Conservation (phyloP, 2,888 invertebrate species). For the Stegophylla sp. region DNA sequence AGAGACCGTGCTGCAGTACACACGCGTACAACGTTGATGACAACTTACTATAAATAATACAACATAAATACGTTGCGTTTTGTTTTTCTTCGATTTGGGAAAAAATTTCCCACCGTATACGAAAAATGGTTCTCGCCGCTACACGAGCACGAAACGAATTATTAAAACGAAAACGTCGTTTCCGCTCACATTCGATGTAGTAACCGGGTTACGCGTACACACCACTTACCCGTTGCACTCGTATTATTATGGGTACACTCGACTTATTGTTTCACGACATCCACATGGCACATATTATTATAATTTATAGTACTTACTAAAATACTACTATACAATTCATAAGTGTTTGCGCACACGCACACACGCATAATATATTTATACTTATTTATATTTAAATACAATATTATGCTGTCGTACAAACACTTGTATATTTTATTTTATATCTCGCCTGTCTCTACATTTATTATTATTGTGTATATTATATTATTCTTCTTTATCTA, state of each 20-base stretch:
- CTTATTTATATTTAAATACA: not conserved
- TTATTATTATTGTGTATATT: too few species aligned
- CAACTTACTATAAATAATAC: too few species aligned
- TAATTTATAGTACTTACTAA: too few species aligned
- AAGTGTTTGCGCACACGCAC: too few species aligned
- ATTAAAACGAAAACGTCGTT: conserved; percentile 33
- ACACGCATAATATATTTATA: not conserved
- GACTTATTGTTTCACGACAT: conserved; percentile 23
- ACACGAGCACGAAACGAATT: conserved; percentile 12
- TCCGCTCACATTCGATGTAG: conserved; percentile 45
- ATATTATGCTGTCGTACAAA: not conserved
- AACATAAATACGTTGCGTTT: not conserved
- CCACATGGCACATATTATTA: not conserved
- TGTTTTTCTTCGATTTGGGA: not conserved
- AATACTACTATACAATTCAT: not conserved
- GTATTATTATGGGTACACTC: too few species aligned
- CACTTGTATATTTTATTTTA: not conserved
- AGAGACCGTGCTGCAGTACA: not conserved
- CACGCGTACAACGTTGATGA: not conserved
- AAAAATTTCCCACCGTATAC: conserved; percentile 38
- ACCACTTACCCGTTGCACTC: too few species aligned
- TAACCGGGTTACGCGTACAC: not conserved
- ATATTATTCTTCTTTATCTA: too few species aligned
- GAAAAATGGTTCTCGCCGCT: conserved; percentile 45
- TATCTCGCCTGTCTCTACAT: too few species aligned